A percentile compares a stretch with the other conserved stretches of the same genome.
Conservation (phyloP, 2,888 invertebrate genomes). For the Entomobrya proxima region DNA sequence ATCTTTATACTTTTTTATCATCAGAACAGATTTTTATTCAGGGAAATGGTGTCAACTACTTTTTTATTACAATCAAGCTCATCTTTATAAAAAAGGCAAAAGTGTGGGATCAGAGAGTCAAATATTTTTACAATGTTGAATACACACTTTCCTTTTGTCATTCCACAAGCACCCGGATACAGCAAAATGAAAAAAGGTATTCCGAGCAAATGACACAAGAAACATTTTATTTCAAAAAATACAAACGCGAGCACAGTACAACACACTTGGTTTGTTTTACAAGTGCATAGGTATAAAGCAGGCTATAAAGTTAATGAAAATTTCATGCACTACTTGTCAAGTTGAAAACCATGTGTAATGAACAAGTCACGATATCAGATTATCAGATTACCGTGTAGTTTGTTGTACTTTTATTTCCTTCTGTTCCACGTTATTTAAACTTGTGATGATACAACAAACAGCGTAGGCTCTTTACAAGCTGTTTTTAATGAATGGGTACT, state of each 20-base stretch:
- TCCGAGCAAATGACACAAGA: too few relatives aligned
- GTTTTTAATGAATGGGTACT: too few relatives aligned
- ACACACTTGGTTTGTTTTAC: not conserved
- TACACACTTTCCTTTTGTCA: too few relatives aligned
- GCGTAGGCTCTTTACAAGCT: too few relatives aligned
- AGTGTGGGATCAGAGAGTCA: not conserved
- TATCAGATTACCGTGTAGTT: not conserved
- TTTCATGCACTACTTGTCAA: constrained; percentile 53
- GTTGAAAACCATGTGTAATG: constrained; percentile 53
- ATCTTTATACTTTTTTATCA: too few relatives aligned
- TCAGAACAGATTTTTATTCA: not conserved
- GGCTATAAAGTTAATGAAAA: not conserved
- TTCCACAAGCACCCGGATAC: too few relatives aligned
- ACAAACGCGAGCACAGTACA: too few relatives aligned
- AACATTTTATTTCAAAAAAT: too few relatives aligned
- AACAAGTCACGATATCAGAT: constrained; percentile 37
- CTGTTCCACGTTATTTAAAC: not conserved
- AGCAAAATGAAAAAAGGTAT: too few relatives aligned
- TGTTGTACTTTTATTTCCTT: not conserved
- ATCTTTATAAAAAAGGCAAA: constrained; percentile 5
- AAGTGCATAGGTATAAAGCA: not conserved
- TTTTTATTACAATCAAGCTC: constrained; percentile 63
- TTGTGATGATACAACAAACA: not conserved
- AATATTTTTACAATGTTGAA: too few relatives aligned
- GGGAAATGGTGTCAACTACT: constrained; percentile 47